Base-by-base conservation (phyloP, 2,888 invertebrate genomes). In the Drosophila aldrichi region DNA sequence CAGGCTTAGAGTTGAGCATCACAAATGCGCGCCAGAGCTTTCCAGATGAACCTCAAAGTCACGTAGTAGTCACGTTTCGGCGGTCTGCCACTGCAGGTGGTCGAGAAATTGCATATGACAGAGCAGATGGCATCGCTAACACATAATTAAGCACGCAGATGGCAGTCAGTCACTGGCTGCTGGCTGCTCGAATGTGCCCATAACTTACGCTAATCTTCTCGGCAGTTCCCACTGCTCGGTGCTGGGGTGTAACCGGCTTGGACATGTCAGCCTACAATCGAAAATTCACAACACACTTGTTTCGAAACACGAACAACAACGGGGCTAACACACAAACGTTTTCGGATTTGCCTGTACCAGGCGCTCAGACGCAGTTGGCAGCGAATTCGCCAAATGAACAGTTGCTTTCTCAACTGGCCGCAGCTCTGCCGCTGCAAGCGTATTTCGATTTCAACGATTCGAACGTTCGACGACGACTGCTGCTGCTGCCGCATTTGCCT, bases 161-260 rank as follows among this genome's bases (percentile, higher is more conserved):
- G 18, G 18, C 10, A 25, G 16, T 12, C 6, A 49, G 18, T 12
- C 6, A 49, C 18, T 32, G 10, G 20, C 20, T 29, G 46, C 46
- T 29, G 25, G 25, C 16, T 25, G 46, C 5, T 18, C 32, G 18
- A 32, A 32, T 18, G 49, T 2, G 12, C 12, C 43, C 40, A 57
- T 56, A 86, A 87, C 86, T 87, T 79, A 87, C 86, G 71, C 86
- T 84, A 63, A 87, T 84, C 73, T 87, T 87, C 58, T 87, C 86
- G 25, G 76, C 64, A 36, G 62, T 3, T 40, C 48, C 66, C 51
- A 52, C 70, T 29, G 68, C 72, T 18, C 81, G 74, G 69, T 87
- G 88, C 67, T 75, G 82, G 12, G 89, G 87, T 75, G 87, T 89
- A 51, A 63, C 70, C 68, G 87, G 89, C 74, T 87, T 87, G 46